Base-by-base conservation (phyloP, 1,140 invertebrate species). In the Ditylenchus dipsaci region DNA sequence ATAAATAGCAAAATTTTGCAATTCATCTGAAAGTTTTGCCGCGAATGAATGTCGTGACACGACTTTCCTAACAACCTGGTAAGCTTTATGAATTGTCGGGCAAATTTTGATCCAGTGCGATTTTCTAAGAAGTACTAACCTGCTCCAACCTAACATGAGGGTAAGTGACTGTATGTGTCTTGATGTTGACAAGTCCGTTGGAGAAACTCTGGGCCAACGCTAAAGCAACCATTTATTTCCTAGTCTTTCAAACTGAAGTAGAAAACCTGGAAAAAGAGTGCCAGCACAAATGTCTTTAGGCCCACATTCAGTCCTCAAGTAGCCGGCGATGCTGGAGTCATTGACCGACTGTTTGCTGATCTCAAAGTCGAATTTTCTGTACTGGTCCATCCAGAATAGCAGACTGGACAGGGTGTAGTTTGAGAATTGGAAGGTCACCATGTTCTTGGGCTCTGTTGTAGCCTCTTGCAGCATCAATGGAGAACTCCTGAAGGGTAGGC, bases 321-420 rank as follows among this genome's bases (percentile, higher is more conserved):
- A 81, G 17, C 80, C 79, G 19, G 76, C 73, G 19, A 81, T 77
- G 29, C 68, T 72, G 9, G 71, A 61, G 60, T 81, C 82, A 47
- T 83, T 81, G 8, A 79, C 63, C 9, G 69, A 78, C n/a, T 60
- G 42, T 61, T 74, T 64, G 29, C 76, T 82, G 33, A 81, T 81
- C 59, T 81, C 79, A 53, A 82, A 81, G 65, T 81, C 79, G 45
- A 81, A 83, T 58, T 81, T 81, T n/a, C 78, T 53, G 63, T 45
- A 68, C n/a, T 68, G 62, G 21, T 68, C 79, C 81, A 81, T 83
- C 79, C 79, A 81, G 67, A 83, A 81, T 21, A 81, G 73, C 21
- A 81, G 71, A 9, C 74, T 78, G n/a, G 72, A 61, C 17, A 81
- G 30, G 1, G 79, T 81, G 56, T 81, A 81, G 67, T 81, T 83